Conservation (phyloP, 2,113 vertebrate genomes). For the Xiphorhynchus elegans region DNA sequence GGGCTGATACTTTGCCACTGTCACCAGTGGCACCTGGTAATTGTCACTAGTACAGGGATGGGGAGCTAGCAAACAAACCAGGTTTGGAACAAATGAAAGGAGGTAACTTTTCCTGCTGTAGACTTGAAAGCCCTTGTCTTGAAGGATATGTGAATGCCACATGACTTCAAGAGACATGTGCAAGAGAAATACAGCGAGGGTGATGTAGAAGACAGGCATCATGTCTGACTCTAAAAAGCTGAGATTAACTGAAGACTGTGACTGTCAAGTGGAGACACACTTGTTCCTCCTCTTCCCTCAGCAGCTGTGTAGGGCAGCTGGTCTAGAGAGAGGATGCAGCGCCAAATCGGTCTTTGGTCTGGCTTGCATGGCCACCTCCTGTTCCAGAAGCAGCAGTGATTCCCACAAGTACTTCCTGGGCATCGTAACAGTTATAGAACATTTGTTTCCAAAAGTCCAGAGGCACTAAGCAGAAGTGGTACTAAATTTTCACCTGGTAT, state of each 20-base stretch:
- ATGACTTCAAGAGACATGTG: neutral
- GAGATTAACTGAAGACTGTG: neutral
- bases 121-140: neutral
- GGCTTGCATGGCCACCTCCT: neutral
- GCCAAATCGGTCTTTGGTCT: neutral
- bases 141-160: neutral
- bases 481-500: neutral
- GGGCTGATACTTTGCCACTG: neutral
- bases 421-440: neutral
- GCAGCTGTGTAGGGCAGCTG: neutral
- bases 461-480: neutral
- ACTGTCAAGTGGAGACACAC: neutral
- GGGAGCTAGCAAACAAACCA: neutral
- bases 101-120: neutral
- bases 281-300: neutral
- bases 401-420: neutral
- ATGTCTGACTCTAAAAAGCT: neutral
- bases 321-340: neutral
- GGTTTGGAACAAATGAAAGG: neutral
- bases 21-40: neutral
- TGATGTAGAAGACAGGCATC: neutral
- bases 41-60: neutral
- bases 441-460: neutral
- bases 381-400: neutral
- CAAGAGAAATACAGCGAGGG: accelerated